Conservation (phyloP, 2,797 vertebrate genomes). For the Gadopsis marmoratus region DNA sequence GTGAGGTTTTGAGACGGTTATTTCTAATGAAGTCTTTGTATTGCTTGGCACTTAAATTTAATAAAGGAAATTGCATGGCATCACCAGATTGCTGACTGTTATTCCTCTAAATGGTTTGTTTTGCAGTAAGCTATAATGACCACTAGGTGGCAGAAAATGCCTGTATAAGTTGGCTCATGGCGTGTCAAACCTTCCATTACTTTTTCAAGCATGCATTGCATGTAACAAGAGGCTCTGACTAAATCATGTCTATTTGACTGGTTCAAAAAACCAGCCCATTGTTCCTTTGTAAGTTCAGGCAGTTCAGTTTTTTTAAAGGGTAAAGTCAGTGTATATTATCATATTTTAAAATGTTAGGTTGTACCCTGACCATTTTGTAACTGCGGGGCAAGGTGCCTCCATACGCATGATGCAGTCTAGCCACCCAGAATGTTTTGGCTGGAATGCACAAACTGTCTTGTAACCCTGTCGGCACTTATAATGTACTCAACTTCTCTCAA, state of each 20-base stretch:
- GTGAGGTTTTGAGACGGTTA: background rate
- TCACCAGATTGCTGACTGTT: conserved; percentile 6
- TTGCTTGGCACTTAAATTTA: conserved; percentile 67
- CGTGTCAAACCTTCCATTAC: background rate
- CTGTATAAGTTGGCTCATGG: background rate
- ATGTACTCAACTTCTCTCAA: background rate
- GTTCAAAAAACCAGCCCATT: background rate
- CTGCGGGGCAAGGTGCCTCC: background rate
- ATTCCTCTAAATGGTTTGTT: background rate
- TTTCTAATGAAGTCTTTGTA: conserved; percentile 40
- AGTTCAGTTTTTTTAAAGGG: background rate
- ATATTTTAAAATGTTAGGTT: background rate
- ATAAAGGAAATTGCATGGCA: conserved; percentile 53
- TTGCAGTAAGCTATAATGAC: conserved; percentile 2
- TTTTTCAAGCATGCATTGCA: background rate
- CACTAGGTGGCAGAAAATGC: conserved; percentile 63
- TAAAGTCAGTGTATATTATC: background rate
- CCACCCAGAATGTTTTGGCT: background rate
- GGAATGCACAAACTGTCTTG: background rate
- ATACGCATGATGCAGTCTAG: background rate
- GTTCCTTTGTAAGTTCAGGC: background rate
- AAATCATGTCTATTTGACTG: background rate
- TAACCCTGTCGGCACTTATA: background rate
- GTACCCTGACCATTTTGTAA: background rate
- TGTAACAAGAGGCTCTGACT: background rate